Base-by-base conservation (phyloP, 2,113 vertebrate species). In the Grammomys dolichurus region DNA sequence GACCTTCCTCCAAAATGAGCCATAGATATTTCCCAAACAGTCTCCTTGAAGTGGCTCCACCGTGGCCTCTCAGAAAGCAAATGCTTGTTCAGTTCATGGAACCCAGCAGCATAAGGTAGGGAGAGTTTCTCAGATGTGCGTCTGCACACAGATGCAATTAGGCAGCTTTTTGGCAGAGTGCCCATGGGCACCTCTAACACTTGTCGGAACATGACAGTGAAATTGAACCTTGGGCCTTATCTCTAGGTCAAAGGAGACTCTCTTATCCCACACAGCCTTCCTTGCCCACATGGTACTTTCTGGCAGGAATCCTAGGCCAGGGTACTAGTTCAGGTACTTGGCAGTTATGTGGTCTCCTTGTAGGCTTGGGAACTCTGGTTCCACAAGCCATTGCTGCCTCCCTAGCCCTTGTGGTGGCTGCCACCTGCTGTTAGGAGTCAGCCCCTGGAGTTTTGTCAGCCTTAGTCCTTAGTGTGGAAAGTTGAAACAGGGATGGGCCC, bases 121-220 rank as follows among this genome's bases (percentile, higher is more conserved):
- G n/a, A n/a, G 76, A 63, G 54, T 43, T 60, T 80, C 65, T n/a
- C n/a, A 33, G 28, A 58, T 6, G 0, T 46, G 12, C 7, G 2
- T 17, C 81, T 43, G 70, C 6, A 13, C 58, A 48, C 17, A 3
- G 10, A 43, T 19, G 19, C 69, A 48, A 2, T 69, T 69, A 36
- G 67, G 67, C 31, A 36, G 67, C 31, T 16, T 58, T 87, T 73
- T 24, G 81, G 46, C 91, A 65, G 26, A 73, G 5, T 87, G 77
- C 73, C 86, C 4, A 40, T 0, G 10, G 75, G 58, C 51, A 31
- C 77, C 7, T 58, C 67, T 84, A 80, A 31, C 13, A 10, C 88
- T 92, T 82, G 67, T 89, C n/a, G 60, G 81, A 91, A 91, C 72
- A 0, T 19, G 67, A 93, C 93, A 77, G 72, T 88, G 75, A 88